Conservation (phyloP, 1,140 invertebrate species). For the Ips typographus region DNA sequence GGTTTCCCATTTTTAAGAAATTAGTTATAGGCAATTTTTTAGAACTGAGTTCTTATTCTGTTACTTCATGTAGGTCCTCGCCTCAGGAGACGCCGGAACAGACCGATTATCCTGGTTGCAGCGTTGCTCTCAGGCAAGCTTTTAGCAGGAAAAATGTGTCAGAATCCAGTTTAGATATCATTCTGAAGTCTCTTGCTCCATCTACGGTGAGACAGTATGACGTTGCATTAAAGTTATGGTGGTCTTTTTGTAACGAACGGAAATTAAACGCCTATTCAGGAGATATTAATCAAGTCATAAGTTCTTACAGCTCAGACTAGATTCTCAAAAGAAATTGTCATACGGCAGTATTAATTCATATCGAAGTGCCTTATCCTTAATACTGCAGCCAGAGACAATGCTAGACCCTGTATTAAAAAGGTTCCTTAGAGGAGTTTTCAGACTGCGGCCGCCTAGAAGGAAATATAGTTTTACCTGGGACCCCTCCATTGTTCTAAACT, state of each 20-base stretch:
- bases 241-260: background rate
- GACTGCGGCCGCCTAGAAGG: too few species aligned
- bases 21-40: slow-evolving; percentile 26
- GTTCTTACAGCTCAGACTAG: background rate
- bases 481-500: too few species aligned
- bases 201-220: slow-evolving; percentile 2
- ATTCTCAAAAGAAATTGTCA: background rate
- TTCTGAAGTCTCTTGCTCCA: background rate
- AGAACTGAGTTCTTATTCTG: too few species aligned
- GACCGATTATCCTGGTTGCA: slow-evolving; percentile 39
- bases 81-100: slow-evolving; percentile 22
- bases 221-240: background rate
- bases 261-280: background rate
- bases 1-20: slow-evolving; percentile 39
- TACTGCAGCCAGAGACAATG: too few species aligned
- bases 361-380: too few species aligned
- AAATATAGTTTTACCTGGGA: too few species aligned
- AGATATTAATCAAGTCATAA: background rate
- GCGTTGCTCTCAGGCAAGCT: slow-evolving; percentile 39
- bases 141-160: slow-evolving; percentile 2
- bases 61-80: slow-evolving; percentile 33
- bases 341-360: too few species aligned
- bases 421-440: too few species aligned
- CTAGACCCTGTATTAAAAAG: too few species aligned
- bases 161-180: background rate